Evolutionary conservation across 2,113 vertebrate genomes (phyloP).

Genomic region (Narcine bancroftii): DNA sequence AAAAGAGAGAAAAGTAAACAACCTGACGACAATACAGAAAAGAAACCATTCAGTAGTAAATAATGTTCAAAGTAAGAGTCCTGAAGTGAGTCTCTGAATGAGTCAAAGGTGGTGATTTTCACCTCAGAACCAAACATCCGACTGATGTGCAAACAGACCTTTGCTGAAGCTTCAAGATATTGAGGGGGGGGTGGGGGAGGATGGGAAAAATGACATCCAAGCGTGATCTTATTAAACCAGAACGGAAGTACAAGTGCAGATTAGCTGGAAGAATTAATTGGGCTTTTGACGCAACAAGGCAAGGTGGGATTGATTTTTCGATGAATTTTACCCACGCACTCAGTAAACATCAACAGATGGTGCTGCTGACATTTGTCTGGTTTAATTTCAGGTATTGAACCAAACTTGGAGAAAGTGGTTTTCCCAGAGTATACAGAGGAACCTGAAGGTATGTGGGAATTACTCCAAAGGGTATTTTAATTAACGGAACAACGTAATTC

Average conservation of each 20-base stretch:
- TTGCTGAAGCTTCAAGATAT: neutral
- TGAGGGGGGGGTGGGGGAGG: no score
- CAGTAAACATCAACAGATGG: neutral
- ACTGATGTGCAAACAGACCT: neutral
- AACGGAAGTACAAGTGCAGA: neutral
- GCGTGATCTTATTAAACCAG: neutral
- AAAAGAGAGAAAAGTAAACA: no score
- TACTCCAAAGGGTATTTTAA: neutral
- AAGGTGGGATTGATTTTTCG: neutral
- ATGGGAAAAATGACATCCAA: no score
- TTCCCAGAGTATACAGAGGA: neutral
- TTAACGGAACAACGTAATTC: neutral
- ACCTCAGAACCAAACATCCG: no score
- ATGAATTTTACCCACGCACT: neutral
- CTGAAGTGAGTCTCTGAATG: no score
- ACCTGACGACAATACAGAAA: no score
- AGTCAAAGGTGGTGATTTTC: no score
- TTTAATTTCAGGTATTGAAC: conserved; percentile 8
- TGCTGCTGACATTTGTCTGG: neutral
- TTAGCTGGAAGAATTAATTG: neutral
- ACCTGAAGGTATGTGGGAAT: conserved; percentile 10
- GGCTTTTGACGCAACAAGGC: neutral
- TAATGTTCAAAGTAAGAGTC: no score
- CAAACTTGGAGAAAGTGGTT: conserved; percentile 20
- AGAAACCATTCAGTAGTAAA: no score